A percentile compares a stretch with the other conserved stretches of the same genome.
phyloP scores from a whole-genome alignment of 1,140 invertebrate species.

The Papilio xuthus region DNA sequence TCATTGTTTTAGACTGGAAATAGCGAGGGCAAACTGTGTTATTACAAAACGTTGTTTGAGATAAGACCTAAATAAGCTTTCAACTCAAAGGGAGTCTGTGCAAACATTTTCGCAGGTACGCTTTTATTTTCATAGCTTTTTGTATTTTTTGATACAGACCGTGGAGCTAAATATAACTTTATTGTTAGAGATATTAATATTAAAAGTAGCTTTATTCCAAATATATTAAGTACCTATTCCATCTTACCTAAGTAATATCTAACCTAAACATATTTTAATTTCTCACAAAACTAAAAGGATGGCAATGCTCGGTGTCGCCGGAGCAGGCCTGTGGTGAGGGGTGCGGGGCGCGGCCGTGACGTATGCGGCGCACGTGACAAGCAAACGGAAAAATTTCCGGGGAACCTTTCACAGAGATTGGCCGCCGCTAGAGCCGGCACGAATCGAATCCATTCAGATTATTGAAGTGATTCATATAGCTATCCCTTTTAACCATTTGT shows the following conservation, averaged over 20 bases:
- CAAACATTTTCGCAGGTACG: neutral
- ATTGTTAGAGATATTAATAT: too few relatives aligned
- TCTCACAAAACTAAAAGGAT: neutral
- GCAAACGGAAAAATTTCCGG: slow-evolving; percentile 16
- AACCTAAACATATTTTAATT: neutral
- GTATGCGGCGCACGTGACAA: slow-evolving; percentile 20
- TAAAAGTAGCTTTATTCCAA: too few relatives aligned
- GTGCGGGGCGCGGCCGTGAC: neutral
- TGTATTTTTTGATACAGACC: neutral
- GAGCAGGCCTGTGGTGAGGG: neutral
- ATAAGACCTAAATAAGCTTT: slow-evolving; percentile 6
- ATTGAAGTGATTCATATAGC: slow-evolving; percentile 8
- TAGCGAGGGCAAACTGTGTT: neutral
- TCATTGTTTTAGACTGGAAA: neutral
- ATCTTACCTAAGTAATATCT: too few relatives aligned
- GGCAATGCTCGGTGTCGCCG: neutral
- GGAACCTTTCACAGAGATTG: slow-evolving; percentile 19
- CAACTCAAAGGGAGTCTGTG: neutral
- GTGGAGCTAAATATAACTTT: neutral
- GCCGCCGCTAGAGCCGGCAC: neutral
- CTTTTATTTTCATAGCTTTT: neutral
- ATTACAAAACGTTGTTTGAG: neutral
- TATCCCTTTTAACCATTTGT: neutral
- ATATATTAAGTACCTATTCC: too few relatives aligned
- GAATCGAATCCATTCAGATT: slow-evolving; percentile 19